A percentile compares a stretch with the other conserved stretches of the same genome.
Evolutionary conservation across 1,140 invertebrate genomes (phyloP).

Genomic region (Bilobella aurantiaca): DNA sequence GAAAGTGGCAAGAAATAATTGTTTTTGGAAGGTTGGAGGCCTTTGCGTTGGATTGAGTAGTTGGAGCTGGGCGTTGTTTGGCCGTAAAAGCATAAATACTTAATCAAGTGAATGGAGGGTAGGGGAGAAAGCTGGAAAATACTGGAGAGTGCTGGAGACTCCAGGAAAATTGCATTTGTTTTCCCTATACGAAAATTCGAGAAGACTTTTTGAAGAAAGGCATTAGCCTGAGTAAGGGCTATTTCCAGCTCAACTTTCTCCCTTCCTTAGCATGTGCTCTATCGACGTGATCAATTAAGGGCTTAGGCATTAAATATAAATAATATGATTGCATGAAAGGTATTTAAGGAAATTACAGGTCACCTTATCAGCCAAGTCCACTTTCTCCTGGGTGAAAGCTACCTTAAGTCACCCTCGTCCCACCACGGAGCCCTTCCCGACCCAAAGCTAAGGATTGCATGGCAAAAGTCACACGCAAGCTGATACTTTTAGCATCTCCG

Average conservation of each 20-base stretch:
- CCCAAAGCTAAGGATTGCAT: conserved; percentile 34
- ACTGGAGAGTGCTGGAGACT: too few species aligned
- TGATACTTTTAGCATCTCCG: conserved; percentile 34
- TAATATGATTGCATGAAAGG: conserved; percentile 31
- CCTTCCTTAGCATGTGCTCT: conserved; percentile 8
- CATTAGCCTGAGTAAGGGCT: background rate
- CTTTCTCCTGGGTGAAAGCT: background rate
- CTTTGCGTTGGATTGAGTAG: too few species aligned
- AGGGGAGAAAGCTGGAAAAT: too few species aligned
- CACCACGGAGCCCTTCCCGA: conserved; percentile 21
- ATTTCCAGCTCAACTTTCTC: background rate
- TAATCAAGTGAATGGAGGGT: too few species aligned
- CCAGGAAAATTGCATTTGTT: too few species aligned
- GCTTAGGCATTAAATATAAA: conserved; percentile 25
- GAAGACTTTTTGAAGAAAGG: background rate
- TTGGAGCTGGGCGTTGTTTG: too few species aligned
- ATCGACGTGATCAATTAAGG: conserved; percentile 33
- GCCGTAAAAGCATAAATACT: too few species aligned
- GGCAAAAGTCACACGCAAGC: conserved; percentile 33
- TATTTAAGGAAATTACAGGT: conserved; percentile 35
- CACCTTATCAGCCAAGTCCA: conserved; percentile 28
- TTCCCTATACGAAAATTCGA: background rate
- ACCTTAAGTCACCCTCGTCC: background rate
- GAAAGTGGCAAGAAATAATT: too few species aligned
- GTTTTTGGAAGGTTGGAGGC: too few species aligned